Conservation (phyloP, 2,113 vertebrate genomes). For the Phalacrocorax aristotelis region DNA sequence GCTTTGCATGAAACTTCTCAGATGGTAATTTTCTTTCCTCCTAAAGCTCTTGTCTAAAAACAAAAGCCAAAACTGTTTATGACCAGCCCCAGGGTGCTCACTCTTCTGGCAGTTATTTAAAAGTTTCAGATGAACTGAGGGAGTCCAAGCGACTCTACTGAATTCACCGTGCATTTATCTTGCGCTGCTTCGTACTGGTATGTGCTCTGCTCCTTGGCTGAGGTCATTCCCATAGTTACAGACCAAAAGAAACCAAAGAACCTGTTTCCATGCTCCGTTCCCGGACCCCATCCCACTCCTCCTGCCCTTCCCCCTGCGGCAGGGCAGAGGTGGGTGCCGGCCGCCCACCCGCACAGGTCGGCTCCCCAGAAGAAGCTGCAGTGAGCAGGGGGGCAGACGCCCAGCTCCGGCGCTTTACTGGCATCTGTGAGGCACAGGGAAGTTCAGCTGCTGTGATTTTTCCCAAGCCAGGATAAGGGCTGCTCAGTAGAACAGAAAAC, state of each 20-base stretch:
- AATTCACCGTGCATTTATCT: neutral
- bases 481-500: neutral
- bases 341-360: fast-evolving
- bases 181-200: neutral
- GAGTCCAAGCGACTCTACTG: neutral
- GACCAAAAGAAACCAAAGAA: neutral
- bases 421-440: neutral
- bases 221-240: neutral
- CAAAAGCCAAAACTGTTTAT: neutral
- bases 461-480: neutral
- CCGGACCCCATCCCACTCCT: neutral
- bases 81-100: neutral
- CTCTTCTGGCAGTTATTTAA: neutral
- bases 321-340: neutral
- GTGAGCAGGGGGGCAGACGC: neutral
- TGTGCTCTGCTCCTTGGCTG: neutral
- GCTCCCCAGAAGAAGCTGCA: neutral
- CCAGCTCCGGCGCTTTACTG: neutral
- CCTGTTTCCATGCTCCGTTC: too few species aligned
- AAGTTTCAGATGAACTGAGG: neutral
- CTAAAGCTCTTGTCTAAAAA: neutral
- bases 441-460: neutral
- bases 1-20: neutral
- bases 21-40: neutral
- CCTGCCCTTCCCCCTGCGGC: neutral